phyloP scores from a whole-genome alignment of 2,888 invertebrate species.

The Synergus gifuensis region DNA sequence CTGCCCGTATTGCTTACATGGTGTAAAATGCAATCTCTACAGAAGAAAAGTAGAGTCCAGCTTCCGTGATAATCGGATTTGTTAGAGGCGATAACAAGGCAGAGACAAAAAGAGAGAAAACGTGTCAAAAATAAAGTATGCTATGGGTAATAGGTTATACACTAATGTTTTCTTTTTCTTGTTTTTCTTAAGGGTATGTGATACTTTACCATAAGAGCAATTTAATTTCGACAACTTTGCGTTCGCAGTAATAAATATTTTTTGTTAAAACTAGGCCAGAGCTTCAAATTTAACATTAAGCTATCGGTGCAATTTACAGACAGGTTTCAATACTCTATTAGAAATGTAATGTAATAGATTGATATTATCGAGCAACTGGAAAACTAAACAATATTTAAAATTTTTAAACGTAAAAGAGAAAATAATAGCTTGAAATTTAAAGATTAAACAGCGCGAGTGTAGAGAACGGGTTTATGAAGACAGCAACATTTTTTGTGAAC shows the following conservation, averaged over 20 bases:
- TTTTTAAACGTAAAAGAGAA: background rate
- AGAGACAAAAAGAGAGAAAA: background rate
- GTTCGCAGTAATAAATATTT: too few species aligned
- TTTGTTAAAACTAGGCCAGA: too few species aligned
- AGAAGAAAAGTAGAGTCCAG: background rate
- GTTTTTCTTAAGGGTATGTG: too few species aligned
- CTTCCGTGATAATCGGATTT: background rate
- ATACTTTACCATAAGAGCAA: too few species aligned
- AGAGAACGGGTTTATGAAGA: constrained; percentile 5
- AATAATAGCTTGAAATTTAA: background rate
- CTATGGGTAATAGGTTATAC: background rate
- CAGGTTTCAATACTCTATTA: too few species aligned
- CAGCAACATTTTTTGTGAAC: background rate
- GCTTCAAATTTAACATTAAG: too few species aligned
- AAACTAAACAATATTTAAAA: background rate
- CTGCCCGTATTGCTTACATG: constrained; percentile 3
- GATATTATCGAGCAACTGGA: too few species aligned
- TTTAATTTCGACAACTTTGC: too few species aligned
- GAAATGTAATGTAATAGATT: too few species aligned
- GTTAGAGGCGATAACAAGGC: background rate
- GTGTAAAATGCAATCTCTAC: constrained; percentile 5
- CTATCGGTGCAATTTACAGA: too few species aligned
- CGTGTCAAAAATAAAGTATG: background rate
- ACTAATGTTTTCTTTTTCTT: too few species aligned
- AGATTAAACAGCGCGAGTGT: background rate